Conservation (phyloP, 2,888 invertebrate genomes). For the Eupeodes luniger region DNA sequence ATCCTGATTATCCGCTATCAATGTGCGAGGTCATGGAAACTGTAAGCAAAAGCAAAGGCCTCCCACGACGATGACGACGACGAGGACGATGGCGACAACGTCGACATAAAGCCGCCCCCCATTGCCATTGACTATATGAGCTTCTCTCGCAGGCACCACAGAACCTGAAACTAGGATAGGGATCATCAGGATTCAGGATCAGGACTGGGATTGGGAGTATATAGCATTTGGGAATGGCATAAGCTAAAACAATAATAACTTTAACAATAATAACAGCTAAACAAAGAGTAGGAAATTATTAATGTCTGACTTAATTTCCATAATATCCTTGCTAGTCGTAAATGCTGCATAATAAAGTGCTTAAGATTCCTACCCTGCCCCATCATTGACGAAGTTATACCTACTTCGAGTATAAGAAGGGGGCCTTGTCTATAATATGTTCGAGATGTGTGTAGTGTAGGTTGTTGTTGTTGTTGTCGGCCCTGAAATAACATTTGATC, state of each 20-base stretch:
- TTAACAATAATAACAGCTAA: slow-evolving; percentile 74
- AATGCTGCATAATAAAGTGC: slow-evolving; percentile 76
- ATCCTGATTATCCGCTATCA: slow-evolving; percentile 76
- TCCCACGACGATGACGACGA: slow-evolving; percentile 26
- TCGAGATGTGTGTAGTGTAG: slow-evolving; percentile 25
- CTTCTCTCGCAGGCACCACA: neutral
- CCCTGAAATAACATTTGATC: slow-evolving; percentile 70
- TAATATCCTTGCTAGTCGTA: slow-evolving; percentile 76
- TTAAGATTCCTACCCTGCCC: slow-evolving; percentile 60
- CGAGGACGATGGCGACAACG: neutral
- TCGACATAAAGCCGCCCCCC: neutral
- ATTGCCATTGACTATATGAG: slow-evolving; percentile 25
- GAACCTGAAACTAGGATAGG: neutral
- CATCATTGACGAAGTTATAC: slow-evolving; percentile 50
- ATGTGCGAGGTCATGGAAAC: slow-evolving; percentile 75
- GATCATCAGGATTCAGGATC: neutral
- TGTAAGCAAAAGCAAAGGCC: slow-evolving; percentile 43
- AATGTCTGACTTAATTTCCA: slow-evolving; percentile 77
- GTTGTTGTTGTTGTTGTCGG: slow-evolving; percentile 3
- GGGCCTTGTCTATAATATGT: slow-evolving; percentile 26
- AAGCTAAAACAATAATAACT: slow-evolving; percentile 76
- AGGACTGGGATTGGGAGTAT: neutral
- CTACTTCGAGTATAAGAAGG: slow-evolving; percentile 12
- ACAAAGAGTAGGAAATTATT: slow-evolving; percentile 76
- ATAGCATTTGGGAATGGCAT: slow-evolving; percentile 72